Evolutionary conservation across 2,888 invertebrate species (phyloP).

Genomic region (Choreutis nemorana): DNA sequence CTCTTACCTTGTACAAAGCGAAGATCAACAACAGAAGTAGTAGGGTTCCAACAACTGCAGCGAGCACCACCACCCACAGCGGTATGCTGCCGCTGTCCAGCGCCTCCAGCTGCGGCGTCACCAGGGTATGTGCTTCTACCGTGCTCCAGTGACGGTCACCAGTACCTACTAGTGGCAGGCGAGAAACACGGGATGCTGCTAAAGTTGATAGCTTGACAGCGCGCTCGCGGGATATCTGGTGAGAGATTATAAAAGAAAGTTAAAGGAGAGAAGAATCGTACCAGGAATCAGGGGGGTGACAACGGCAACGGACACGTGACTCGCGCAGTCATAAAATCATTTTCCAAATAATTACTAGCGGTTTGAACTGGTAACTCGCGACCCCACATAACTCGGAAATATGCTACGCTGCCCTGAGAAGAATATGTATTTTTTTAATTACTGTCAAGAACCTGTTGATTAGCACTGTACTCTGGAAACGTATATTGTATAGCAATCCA

Average conservation of each 20-base stretch:
- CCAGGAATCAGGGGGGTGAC: too few species aligned
- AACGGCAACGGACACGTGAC: too few species aligned
- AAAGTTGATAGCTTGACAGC: slow-evolving; percentile 78
- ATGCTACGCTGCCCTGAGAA: too few species aligned
- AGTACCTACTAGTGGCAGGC: slow-evolving; percentile 77
- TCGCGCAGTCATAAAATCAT: too few species aligned
- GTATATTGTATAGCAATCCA: too few species aligned
- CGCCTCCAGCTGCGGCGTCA: slow-evolving; percentile 72
- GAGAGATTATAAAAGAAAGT: not conserved
- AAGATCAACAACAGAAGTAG: slow-evolving; percentile 80
- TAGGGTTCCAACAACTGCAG: slow-evolving; percentile 82
- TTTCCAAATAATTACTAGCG: too few species aligned
- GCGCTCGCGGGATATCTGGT: slow-evolving; percentile 42
- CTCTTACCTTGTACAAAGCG: slow-evolving; percentile 79
- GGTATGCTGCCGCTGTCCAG: slow-evolving; percentile 76
- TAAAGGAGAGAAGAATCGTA: too few species aligned
- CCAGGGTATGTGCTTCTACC: slow-evolving; percentile 76
- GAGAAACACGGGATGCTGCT: slow-evolving; percentile 75
- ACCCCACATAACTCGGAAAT: too few species aligned
- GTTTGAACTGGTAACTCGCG: too few species aligned
- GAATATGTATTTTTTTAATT: too few species aligned
- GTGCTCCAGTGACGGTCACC: slow-evolving; percentile 66
- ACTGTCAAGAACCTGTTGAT: too few species aligned
- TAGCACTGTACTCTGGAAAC: too few species aligned
- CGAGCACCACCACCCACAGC: slow-evolving; percentile 86